Evolutionary conservation across 2,113 vertebrate species (phyloP).

Genomic region (Murina feae): DNA sequence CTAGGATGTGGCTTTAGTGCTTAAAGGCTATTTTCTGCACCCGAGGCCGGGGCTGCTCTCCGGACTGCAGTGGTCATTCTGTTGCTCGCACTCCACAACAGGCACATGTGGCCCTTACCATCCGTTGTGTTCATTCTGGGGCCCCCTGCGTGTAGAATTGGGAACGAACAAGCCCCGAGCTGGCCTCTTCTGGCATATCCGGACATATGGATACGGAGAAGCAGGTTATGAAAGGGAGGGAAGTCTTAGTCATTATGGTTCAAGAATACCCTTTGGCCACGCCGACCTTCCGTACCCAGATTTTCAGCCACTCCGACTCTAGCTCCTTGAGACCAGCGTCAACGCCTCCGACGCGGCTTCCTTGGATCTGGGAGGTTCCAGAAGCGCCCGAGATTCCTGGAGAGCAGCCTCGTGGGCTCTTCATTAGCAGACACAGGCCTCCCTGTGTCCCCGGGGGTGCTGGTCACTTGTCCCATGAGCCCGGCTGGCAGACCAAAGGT

Average conservation of each 20-base stretch:
- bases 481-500: no score
- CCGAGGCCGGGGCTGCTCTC: no score
- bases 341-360: background rate
- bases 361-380: background rate
- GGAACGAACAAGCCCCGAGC: background rate
- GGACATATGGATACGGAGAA: background rate
- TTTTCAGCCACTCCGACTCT: background rate
- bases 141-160: no score
- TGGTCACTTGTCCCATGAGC: background rate
- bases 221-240: background rate
- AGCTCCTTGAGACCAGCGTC: background rate
- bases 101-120: conserved; percentile 66
- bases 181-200: background rate
- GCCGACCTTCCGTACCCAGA: background rate
- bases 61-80: no score
- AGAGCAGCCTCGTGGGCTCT: background rate
- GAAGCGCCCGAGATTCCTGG: background rate
- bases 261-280: background rate
- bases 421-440: background rate
- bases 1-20: no score
- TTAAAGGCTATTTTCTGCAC: no score
- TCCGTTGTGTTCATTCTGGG: background rate
- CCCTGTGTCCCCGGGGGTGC: background rate
- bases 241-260: background rate
- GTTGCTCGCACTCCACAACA: no score